Percentiles rank a stretch among this genome's conserved stretches.
Conservation (phyloP, 53 echinoderm and acorn worm species). For the Echinometra lucunter region DNA sequence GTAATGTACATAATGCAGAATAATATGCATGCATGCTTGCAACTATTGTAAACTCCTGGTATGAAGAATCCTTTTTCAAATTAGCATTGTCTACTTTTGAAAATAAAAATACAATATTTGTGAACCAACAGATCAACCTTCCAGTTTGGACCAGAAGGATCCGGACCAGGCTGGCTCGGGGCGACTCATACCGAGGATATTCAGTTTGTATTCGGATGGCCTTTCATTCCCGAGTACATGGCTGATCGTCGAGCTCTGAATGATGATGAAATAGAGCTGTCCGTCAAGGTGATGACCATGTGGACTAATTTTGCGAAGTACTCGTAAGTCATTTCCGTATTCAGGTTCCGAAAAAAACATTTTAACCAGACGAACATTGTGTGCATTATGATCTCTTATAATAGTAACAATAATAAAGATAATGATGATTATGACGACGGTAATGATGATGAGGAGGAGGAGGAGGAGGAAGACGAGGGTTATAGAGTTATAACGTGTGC, state of each 20-base stretch:
- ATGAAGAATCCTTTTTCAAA: no score
- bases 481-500: no score
- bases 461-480: no score
- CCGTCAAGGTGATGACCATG: conserved; percentile 80
- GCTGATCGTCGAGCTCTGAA: conserved; percentile 55
- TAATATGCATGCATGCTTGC: no score
- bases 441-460: no score
- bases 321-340: conserved; percentile 28
- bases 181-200: conserved; percentile 74
- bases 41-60: no score
- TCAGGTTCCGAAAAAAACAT: background rate
- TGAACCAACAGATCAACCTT: conserved; percentile 66
- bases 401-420: no score
- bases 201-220: conserved; percentile 76
- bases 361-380: background rate
- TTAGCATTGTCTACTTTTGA: no score
- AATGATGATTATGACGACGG: no score
- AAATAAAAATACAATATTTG: background rate
- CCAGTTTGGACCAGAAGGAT: conserved; percentile 58
- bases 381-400: no score
- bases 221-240: conserved; percentile 68
- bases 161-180: conserved; percentile 73
- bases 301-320: conserved; percentile 84
- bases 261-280: conserved; percentile 72
- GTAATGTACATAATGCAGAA: no score